Evolutionary conservation across 2,113 vertebrate genomes (phyloP).

Genomic region (Mustelus asterias): DNA sequence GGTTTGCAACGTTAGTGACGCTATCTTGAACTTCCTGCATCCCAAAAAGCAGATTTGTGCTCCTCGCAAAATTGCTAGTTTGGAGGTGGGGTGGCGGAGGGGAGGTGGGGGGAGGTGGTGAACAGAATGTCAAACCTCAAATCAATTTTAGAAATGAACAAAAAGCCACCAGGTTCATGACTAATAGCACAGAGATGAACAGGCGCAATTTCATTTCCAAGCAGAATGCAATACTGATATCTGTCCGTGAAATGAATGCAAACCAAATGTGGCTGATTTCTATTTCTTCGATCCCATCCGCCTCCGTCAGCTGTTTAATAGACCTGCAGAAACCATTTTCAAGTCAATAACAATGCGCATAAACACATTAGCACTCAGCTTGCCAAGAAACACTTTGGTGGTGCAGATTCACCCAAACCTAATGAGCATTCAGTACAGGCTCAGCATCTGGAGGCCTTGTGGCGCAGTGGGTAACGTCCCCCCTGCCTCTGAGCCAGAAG

Average conservation of each 20-base stretch:
- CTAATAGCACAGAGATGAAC: not conserved
- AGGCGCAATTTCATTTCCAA: not conserved
- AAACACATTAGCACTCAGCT: not conserved
- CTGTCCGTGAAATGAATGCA: not conserved
- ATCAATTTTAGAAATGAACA: not conserved
- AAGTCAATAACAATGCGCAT: not conserved
- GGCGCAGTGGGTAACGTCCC: no score
- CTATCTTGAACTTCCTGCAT: not conserved
- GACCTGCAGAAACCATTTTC: not conserved
- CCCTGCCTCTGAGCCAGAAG: no score
- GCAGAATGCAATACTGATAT: not conserved
- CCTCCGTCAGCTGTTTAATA: not conserved
- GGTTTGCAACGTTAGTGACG: not conserved
- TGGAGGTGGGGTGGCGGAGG: no score
- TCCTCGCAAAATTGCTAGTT: not conserved
- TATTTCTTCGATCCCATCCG: not conserved
- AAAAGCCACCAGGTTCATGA: not conserved
- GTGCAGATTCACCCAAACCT: no score
- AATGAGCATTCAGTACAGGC: not conserved
- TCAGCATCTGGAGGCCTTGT: no score
- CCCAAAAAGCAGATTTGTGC: not conserved
- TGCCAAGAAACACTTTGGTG: not conserved
- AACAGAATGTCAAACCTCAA: not conserved
- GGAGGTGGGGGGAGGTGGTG: not conserved
- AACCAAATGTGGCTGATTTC: not conserved